phyloP scores from a whole-genome alignment of 2,113 vertebrate species.

The Actenoides lindsayi region DNA sequence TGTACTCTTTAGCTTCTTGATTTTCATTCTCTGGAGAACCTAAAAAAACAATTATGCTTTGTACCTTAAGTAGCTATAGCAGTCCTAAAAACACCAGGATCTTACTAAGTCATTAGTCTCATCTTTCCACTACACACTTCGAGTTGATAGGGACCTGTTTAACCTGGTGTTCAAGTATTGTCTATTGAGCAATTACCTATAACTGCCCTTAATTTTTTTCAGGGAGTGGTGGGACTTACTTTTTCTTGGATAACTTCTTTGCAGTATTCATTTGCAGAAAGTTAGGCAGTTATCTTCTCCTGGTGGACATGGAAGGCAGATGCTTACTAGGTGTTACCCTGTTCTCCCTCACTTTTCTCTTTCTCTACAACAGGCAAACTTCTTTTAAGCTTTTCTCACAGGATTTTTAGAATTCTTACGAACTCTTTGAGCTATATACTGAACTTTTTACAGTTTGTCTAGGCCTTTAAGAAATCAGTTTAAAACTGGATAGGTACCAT shows the following conservation, averaged over 20 bases:
- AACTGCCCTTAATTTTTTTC: not conserved
- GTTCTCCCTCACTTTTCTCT: not conserved
- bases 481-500: not conserved
- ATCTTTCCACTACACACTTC: not conserved
- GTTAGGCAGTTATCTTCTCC: not conserved
- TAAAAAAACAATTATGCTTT: not conserved
- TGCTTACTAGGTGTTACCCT: not conserved
- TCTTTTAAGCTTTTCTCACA: not conserved
- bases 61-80: not conserved
- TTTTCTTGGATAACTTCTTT: not conserved
- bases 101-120: not conserved
- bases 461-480: not conserved
- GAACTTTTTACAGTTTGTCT: not conserved
- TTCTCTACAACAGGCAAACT: not conserved
- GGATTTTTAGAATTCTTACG: not conserved
- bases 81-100: not conserved
- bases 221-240: not conserved
- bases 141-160: not conserved
- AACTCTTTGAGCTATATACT: not conserved
- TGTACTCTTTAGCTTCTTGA: conserved; percentile 8
- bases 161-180: not conserved
- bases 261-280: not conserved
- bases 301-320: not conserved
- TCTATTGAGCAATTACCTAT: not conserved
- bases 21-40: conserved; percentile 5